Base-by-base conservation (phyloP, 1,140 invertebrate species). In the Leptopilina boulardi region DNA sequence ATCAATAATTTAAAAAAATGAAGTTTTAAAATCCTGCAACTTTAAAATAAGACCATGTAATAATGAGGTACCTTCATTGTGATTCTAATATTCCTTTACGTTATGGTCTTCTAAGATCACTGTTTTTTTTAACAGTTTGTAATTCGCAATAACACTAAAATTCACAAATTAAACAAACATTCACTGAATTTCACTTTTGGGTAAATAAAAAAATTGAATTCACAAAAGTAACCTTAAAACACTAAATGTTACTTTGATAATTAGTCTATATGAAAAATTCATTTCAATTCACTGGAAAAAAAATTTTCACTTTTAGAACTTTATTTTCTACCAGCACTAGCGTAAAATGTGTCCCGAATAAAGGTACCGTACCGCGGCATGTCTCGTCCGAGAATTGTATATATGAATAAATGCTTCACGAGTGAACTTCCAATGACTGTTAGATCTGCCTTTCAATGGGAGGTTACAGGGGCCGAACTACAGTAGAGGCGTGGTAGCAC, bases 401-500 rank as follows among this genome's bases (percentile, higher is more conserved):
- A 34, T 66, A 11, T 66, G 23, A 13, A 30, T 30, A 11, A 66
- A 26, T 15, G 59, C 13, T 66, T 30, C 11, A 10, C 23, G 26
- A 2, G 26, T 34, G 59, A 66, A 15, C 26, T n/a, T 30, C 26
- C 11, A 30, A 23, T 30, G 11, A 66, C 15, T 23, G 26, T 26
- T 15, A 15, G 23, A 15, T 34, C 59, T 66, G 59, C 59, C 59
- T 66, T 23, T 66, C 23, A 66, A 66, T 66, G 59, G 59, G 59
- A 34, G 59, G 59, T 66, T 13, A 3, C 59, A 15, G 4, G 0
- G 6, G n/a, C n/a, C 4, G 23, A 66, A 6, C n/a, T n/a, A 5
- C 11, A 66, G 13, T 5, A 13, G 30, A 13, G 59, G 59, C 59
- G 59, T 66, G 59, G 56, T n/a, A 30, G 23, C 59, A 6, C 11